Conservation (phyloP, 2,113 vertebrate genomes). For the Varanus komodoensis region DNA sequence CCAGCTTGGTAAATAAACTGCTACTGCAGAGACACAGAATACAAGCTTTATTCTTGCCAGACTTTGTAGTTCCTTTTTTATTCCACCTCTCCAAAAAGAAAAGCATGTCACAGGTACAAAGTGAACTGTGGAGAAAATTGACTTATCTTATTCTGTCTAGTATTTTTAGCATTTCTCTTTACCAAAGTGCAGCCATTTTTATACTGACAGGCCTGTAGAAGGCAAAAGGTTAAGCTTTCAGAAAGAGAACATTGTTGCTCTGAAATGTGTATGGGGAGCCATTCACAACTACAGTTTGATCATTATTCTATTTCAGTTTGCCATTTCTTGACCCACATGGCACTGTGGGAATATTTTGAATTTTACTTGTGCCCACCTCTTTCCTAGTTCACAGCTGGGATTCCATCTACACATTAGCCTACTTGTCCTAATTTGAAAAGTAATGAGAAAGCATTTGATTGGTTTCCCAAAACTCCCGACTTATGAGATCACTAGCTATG, state of each 20-base stretch:
- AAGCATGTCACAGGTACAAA: conserved; percentile 49
- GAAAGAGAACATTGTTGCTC: not conserved
- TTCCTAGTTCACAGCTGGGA: not conserved
- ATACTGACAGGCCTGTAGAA: not conserved
- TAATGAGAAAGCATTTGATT: not conserved
- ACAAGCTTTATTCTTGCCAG: conserved; percentile 66
- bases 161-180: conserved; percentile 16
- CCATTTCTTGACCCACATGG: not conserved
- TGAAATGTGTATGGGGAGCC: conserved; percentile 4
- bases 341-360: not conserved
- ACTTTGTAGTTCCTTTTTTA: conserved; percentile 58
- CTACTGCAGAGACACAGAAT: conserved; percentile 63
- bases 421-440: not conserved
- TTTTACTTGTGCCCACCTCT: not conserved
- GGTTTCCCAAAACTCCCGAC: not conserved
- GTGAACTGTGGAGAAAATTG: not conserved
- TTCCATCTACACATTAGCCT: not conserved
- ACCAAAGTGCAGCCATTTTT: conserved; percentile 14
- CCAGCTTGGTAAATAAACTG: conserved; percentile 62
- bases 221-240: conserved; percentile 22
- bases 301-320: conserved; percentile 21
- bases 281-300: not conserved
- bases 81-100: conserved; percentile 54
- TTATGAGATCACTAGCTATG: not conserved
- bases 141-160: not conserved